phyloP scores from a whole-genome alignment of 2,113 vertebrate genomes.

The Deroptyus accipitrinus region DNA sequence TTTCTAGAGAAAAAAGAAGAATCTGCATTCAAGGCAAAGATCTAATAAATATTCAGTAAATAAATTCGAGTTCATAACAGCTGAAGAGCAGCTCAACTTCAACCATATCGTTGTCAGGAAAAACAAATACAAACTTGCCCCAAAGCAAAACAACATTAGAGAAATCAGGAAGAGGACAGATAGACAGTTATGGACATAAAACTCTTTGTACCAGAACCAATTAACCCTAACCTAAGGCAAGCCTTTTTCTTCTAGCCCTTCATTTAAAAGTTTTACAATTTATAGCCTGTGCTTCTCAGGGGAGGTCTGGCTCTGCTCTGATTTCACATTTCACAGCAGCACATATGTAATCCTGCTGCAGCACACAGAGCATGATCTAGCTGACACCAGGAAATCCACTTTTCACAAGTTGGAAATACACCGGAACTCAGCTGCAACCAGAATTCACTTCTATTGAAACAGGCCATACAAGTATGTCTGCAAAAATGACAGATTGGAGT shows the following conservation, averaged over 20 bases:
- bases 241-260: conserved; percentile 59
- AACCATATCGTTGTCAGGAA: conserved; percentile 46
- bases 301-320: conserved; percentile 73
- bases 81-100: conserved; percentile 56
- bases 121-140: conserved; percentile 66
- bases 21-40: not conserved
- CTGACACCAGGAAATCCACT: conserved; percentile 23
- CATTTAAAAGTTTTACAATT: conserved; percentile 75
- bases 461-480: no score
- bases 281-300: conserved; percentile 73
- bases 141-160: conserved; percentile 64
- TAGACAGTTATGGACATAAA: conserved; percentile 77
- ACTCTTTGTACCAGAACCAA: conserved; percentile 76
- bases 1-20: not conserved
- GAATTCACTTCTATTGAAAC: not conserved
- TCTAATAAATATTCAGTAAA: conserved; percentile 42
- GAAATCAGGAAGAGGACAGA: conserved; percentile 72
- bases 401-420: not conserved
- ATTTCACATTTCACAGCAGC: conserved; percentile 64
- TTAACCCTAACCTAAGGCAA: conserved; percentile 74
- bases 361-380: conserved; percentile 16
- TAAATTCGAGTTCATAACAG: conserved; percentile 48
- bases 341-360: conserved; percentile 55
- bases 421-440: not conserved
- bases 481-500: not conserved